Conservation (phyloP, 2,888 invertebrate species). For the Drosophila planitibia region DNA sequence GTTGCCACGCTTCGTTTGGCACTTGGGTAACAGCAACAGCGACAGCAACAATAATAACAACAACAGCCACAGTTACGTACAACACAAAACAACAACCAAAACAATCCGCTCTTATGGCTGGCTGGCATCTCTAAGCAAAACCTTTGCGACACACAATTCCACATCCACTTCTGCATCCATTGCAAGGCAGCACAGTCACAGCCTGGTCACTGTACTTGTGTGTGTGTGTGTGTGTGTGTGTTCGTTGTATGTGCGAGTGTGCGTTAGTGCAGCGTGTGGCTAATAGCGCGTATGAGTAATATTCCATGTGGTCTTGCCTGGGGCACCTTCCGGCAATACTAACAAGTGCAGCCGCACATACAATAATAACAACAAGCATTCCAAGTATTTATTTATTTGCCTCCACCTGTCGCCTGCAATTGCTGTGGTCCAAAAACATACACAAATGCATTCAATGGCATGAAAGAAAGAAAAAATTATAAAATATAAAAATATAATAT, state of each 20-base stretch:
- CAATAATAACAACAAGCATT: constrained; percentile 12
- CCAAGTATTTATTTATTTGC: constrained; percentile 57
- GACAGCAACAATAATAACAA: constrained; percentile 10
- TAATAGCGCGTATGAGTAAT: constrained; percentile 68
- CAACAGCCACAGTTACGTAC: constrained; percentile 17
- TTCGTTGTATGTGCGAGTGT: constrained; percentile 22
- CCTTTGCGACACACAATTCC: constrained; percentile 60
- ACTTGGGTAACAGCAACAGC: constrained; percentile 38
- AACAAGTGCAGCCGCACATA: constrained; percentile 45
- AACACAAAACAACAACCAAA: constrained; percentile 18
- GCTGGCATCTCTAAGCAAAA: constrained; percentile 45
- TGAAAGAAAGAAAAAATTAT: background rate
- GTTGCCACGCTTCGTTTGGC: constrained; percentile 60
- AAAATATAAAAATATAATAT: background rate
- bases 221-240: background rate
- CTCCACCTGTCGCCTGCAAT: constrained; percentile 60
- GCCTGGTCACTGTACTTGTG: constrained; percentile 3
- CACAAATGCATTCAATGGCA: background rate
- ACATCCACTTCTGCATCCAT: constrained; percentile 35
- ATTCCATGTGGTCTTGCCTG: constrained; percentile 58
- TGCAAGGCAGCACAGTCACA: constrained; percentile 25
- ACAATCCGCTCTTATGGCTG: constrained; percentile 28
- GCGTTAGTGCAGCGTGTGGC: constrained; percentile 33
- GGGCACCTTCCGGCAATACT: constrained; percentile 51
- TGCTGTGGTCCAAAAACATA: constrained; percentile 33